A percentile compares a stretch with the other conserved stretches of the same genome.
phyloP scores from a whole-genome alignment of 2,797 vertebrate species.

The Babyrousa celebensis region DNA sequence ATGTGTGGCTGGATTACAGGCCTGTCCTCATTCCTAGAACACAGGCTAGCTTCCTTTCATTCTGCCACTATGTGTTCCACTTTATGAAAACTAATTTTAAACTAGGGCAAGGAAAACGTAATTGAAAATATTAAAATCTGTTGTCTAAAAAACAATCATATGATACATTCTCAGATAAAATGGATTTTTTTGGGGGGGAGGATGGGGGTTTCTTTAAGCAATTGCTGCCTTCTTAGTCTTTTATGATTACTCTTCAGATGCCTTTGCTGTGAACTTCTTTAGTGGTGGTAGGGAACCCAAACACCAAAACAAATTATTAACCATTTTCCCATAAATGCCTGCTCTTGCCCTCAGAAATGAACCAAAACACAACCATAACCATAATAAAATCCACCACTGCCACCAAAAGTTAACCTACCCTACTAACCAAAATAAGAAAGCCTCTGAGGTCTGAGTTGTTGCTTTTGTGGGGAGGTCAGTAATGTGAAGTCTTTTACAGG shows the following conservation, averaged over 20 bases:
- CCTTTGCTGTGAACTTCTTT: constrained; percentile 21
- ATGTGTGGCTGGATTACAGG: background rate
- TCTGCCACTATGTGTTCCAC: background rate
- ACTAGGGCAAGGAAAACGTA: background rate
- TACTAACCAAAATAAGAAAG: background rate
- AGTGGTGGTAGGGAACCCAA: background rate
- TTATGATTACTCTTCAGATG: background rate
- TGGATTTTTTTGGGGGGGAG: background rate
- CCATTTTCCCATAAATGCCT: background rate
- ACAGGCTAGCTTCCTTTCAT: background rate
- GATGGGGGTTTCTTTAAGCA: background rate
- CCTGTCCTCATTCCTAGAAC: background rate
- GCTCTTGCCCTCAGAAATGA: constrained; percentile 66
- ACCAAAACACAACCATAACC: constrained; percentile 51
- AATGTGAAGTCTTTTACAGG: background rate
- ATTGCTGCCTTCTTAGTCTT: background rate
- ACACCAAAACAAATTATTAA: background rate
- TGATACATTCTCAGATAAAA: background rate
- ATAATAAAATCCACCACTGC: constrained; percentile 8
- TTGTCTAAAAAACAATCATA: constrained; percentile 10
- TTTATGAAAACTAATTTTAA: constrained; percentile 47
- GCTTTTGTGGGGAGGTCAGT: background rate
- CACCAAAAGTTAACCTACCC: constrained; percentile 11
- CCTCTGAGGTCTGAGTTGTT: background rate
- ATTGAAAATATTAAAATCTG: constrained; percentile 45